Conservation (phyloP, 2,797 vertebrate species). For the Acrossocheilus wenchowensis region DNA sequence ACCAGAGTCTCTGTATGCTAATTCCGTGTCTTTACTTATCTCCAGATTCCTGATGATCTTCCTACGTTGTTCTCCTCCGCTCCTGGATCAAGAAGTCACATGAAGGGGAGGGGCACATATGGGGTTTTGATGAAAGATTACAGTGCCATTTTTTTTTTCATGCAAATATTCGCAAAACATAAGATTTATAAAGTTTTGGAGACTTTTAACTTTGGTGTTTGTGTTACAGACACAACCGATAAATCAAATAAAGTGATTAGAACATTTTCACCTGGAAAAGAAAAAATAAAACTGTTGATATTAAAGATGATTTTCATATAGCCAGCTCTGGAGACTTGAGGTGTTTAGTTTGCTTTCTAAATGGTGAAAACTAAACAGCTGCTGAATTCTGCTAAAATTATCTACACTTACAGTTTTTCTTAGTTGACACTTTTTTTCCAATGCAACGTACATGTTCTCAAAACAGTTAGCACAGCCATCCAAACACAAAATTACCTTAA, state of each 20-base stretch:
- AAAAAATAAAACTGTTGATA: not conserved
- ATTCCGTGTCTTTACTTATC: no score
- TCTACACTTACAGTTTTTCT: not conserved
- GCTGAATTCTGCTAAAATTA: not conserved
- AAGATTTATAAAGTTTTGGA: not conserved
- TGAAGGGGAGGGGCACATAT: not conserved
- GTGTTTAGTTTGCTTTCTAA: not conserved
- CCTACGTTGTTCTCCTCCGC: no score
- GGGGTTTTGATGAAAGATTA: not conserved
- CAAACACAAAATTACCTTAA: no score
- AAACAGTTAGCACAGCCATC: no score
- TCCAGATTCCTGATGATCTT: no score
- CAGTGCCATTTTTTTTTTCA: not conserved
- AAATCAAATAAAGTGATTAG: not conserved
- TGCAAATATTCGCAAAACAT: not conserved
- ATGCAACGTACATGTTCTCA: no score
- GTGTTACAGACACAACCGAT: not conserved
- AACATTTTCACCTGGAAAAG: not conserved
- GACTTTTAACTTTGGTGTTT: not conserved
- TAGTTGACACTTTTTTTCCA: no score
- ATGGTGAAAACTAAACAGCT: not conserved
- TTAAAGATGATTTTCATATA: not conserved
- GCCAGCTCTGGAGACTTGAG: not conserved
- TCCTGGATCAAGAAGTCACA: no score
- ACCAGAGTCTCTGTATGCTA: no score